Percentiles rank a stretch among this genome's conserved stretches.
Conservation (phyloP, 2,797 vertebrate species). For the Ctenopoma multispine region DNA sequence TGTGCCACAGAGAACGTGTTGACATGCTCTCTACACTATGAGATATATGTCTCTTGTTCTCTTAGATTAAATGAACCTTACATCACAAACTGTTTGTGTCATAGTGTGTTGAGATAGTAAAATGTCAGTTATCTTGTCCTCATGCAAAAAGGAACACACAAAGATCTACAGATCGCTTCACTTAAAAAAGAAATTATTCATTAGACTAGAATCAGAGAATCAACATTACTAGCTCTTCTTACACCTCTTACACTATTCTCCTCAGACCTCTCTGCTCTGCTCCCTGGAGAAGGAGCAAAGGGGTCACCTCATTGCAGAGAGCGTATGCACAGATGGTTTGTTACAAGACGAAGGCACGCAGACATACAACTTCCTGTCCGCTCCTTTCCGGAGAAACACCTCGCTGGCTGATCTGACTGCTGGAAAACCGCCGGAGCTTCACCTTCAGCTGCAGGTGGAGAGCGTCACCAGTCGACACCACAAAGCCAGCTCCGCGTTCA, state of each 20-base stretch:
- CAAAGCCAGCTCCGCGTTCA: slow-evolving; percentile 93
- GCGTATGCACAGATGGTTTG: slow-evolving; percentile 84
- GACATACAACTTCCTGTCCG: slow-evolving; percentile 89
- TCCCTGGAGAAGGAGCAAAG: slow-evolving; percentile 93
- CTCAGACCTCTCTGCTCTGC: slow-evolving; percentile 89
- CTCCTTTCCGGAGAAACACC: slow-evolving; percentile 84
- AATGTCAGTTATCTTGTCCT: too few relatives aligned
- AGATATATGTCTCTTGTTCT: too few relatives aligned
- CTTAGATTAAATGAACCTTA: too few relatives aligned
- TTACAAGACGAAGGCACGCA: slow-evolving; percentile 90
- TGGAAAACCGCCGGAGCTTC: slow-evolving; percentile 80
- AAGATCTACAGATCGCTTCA: too few relatives aligned
- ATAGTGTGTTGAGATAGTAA: too few relatives aligned
- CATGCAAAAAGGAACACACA: too few relatives aligned
- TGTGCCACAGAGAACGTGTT: too few relatives aligned
- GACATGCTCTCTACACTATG: too few relatives aligned
- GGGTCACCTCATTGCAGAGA: slow-evolving; percentile 93
- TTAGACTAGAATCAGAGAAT: too few relatives aligned
- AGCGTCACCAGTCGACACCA: slow-evolving; percentile 92
- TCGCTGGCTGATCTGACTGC: slow-evolving; percentile 87
- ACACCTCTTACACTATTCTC: not conserved
- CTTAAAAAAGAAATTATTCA: too few relatives aligned
- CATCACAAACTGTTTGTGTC: too few relatives aligned
- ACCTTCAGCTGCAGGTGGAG: slow-evolving; percentile 91
- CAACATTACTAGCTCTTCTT: too few relatives aligned